phyloP scores from a whole-genome alignment of 2,797 vertebrate species.

The Girardinus metallicus region DNA sequence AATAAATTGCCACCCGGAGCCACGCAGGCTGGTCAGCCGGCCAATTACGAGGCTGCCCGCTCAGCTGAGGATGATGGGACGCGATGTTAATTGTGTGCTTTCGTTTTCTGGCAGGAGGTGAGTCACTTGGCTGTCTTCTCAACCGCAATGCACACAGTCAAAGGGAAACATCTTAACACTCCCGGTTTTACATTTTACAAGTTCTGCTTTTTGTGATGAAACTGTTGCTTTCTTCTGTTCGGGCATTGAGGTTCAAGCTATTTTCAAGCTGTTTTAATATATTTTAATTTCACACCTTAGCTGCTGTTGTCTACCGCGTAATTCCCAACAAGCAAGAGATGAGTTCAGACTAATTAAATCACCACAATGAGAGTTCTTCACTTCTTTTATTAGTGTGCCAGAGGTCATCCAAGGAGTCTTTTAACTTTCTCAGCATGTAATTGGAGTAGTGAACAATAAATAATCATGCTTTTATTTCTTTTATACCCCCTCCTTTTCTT shows the following conservation, averaged over 20 bases:
- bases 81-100: constrained; percentile 81
- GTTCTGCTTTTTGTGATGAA: not conserved
- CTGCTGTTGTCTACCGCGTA: constrained; percentile 21
- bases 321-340: constrained; percentile 42
- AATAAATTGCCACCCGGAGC: constrained; percentile 83
- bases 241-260: constrained; percentile 1
- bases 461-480: constrained; percentile 54
- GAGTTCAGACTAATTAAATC: constrained; percentile 70
- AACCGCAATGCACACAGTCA: constrained; percentile 45
- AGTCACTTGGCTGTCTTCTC: constrained; percentile 75
- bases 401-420: constrained; percentile 76
- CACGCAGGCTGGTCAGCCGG: constrained; percentile 80
- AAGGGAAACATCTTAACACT: constrained; percentile 37
- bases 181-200: constrained; percentile 5
- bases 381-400: constrained; percentile 75
- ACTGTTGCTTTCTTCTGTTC: not conserved
- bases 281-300: constrained; percentile 16
- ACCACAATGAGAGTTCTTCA: constrained; percentile 64
- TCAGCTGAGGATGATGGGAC: constrained; percentile 82
- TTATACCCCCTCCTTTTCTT: constrained; percentile 34
- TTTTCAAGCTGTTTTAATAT: constrained; percentile 28
- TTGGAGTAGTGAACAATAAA: constrained; percentile 63
- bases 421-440: constrained; percentile 74
- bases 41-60: constrained; percentile 79
- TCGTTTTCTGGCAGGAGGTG: constrained; percentile 80